These are phyloP conservation scores for Pedionomus torquatus DNA, from an alignment of 2,113 vertebrate species.

Conservation along the genomic window DNA sequence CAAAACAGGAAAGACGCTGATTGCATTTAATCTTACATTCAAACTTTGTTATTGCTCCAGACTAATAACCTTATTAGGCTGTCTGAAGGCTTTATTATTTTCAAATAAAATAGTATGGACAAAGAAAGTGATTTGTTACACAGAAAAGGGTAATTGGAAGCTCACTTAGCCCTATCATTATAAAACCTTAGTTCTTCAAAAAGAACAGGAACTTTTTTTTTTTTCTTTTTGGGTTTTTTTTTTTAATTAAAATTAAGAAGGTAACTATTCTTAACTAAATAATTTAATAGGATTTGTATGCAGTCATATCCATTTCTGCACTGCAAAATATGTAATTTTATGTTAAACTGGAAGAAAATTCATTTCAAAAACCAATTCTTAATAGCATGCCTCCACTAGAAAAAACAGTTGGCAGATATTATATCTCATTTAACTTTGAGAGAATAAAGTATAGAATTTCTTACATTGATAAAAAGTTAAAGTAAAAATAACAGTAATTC, in stretches of 20 bases:
- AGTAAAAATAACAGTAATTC: neutral
- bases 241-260: neutral
- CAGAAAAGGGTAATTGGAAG: neutral
- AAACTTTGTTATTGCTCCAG: neutral
- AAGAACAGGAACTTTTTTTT: neutral
- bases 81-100: neutral
- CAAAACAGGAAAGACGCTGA: neutral
- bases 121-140: neutral
- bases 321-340: neutral
- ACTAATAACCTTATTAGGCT: neutral
- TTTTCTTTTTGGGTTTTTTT: too few relatives aligned
- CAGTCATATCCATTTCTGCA: neutral
- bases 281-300: neutral
- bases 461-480: neutral
- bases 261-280: neutral
- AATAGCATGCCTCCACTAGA: neutral
- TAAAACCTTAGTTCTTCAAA: neutral
- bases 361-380: neutral
- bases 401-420: neutral
- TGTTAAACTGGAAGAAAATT: neutral
- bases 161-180: neutral
- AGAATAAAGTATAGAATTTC: neutral
- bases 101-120: neutral
- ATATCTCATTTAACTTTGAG: neutral
- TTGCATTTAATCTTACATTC: neutral